Evolutionary conservation across 2,888 invertebrate species (phyloP).

Genomic region (Cylloceria caligata): DNA sequence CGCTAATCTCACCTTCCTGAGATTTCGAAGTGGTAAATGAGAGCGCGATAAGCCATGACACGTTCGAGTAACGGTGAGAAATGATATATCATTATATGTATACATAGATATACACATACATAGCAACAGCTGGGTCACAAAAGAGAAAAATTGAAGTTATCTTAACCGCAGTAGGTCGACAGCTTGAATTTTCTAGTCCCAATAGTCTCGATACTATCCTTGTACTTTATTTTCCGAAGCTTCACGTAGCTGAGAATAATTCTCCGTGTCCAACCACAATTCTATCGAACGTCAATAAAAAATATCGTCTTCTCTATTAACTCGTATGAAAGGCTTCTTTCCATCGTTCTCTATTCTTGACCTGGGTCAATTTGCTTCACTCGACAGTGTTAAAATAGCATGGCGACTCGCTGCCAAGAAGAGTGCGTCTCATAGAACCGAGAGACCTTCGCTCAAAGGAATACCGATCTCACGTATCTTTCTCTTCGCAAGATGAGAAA

Average conservation of each 20-base stretch:
- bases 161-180: not conserved
- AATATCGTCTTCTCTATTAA: conserved; percentile 8
- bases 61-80: conserved; percentile 8
- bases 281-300: conserved; percentile 17
- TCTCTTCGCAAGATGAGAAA: not conserved
- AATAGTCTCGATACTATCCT: not conserved
- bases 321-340: not conserved
- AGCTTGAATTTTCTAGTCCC: conserved; percentile 28
- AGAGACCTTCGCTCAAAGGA: conserved; percentile 31
- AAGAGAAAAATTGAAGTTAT: conserved; percentile 19
- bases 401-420: conserved; percentile 17
- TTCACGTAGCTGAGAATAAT: conserved; percentile 8
- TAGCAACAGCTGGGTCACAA: conserved; percentile 5
- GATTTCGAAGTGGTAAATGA: conserved; percentile 29
- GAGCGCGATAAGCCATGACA: conserved; percentile 21
- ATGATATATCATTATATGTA: conserved; percentile 10
- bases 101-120: not conserved
- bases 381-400: conserved; percentile 56
- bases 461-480: conserved; percentile 43
- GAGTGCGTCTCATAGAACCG: conserved; percentile 23
- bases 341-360: conserved; percentile 43
- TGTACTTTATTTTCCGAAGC: not conserved
- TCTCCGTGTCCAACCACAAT: conserved; percentile 33
- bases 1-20: not conserved
- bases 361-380: conserved; percentile 44